phyloP scores from a whole-genome alignment of 2,888 invertebrate genomes.

The Xanthia togata region DNA sequence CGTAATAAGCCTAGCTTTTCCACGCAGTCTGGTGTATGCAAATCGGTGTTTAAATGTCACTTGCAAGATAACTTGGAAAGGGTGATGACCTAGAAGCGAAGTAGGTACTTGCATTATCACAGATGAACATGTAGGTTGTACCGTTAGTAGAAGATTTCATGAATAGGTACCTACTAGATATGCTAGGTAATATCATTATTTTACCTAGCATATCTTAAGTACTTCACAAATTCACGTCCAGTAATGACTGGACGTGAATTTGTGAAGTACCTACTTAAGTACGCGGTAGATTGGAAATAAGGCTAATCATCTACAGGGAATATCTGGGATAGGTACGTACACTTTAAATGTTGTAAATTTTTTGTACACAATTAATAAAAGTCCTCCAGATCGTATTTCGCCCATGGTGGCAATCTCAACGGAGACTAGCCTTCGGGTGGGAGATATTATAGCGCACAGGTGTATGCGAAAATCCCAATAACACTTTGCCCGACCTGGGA shows the following conservation, averaged over 20 bases:
- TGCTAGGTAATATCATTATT: conserved; percentile 6
- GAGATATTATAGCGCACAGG: neutral
- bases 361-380: neutral
- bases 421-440: neutral
- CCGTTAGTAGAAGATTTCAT: conserved; percentile 48
- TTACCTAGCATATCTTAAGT: too few species aligned
- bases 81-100: conserved; percentile 73
- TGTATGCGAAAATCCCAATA: neutral
- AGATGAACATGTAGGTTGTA: conserved; percentile 16
- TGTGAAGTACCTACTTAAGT: conserved; percentile 14
- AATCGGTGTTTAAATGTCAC: conserved; percentile 79
- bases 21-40: conserved; percentile 72
- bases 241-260: conserved; percentile 16
- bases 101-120: conserved; percentile 59
- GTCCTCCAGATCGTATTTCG: neutral
- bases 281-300: neutral
- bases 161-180: conserved; percentile 42
- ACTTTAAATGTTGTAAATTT: neutral
- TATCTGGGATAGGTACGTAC: neutral
- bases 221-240: too few species aligned
- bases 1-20: conserved; percentile 64
- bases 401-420: neutral
- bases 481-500: neutral
- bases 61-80: conserved; percentile 74
- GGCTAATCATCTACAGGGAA: neutral